Evolutionary conservation across 2,113 vertebrate species (phyloP), one percentile per base, ranked within the genome.

Genomic region (Microcebus tavaratra): DNA sequence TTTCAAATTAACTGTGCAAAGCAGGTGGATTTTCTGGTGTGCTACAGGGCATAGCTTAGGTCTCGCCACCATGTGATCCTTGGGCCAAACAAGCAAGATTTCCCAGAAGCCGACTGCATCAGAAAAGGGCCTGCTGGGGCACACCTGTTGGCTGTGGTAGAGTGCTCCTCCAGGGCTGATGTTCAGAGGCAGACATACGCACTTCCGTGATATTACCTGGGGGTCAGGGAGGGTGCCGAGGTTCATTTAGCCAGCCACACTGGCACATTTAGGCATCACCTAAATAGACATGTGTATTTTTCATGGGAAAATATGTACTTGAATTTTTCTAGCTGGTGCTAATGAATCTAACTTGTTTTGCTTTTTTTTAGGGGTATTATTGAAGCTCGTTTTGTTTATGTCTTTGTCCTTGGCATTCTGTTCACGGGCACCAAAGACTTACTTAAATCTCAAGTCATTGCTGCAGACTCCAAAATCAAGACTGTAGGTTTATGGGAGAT

Each of bases 351-450:
- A 86, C 61, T 91, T 89, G 53, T 87, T 96, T 81, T 94, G 83
- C 92, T 96, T 92, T 96, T 45, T 96, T 98, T 91, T 87, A 99
- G 99, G 98, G 99, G 99, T 78, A 99, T 99, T n/a, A 98, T 99
- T 88, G 99, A 99, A 98, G 99, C 99, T 8, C 99, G 99, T 88
- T 99, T 99, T 82, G 99, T 99, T 93, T 99, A 99, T 81, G 98
- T 99, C 97, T 99, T 99, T 95, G 98, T 99, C 97, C 98, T 99
- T 98, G 99, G 99, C 93, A 99, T 99, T 98, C 98, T 99, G 96
- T 99, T 99, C 98, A 99, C 99, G 55, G 99, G 99, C 86, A 99
- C 99, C 97, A 99, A 99, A 97, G 99, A 99, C 98, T 98, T 99
- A 93, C 97, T 99, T 72, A 99, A 99, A 90, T 99, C 99, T 59